Evolutionary conservation across 2,888 invertebrate genomes (phyloP).

Genomic region (Eupithecia subfuscata): DNA sequence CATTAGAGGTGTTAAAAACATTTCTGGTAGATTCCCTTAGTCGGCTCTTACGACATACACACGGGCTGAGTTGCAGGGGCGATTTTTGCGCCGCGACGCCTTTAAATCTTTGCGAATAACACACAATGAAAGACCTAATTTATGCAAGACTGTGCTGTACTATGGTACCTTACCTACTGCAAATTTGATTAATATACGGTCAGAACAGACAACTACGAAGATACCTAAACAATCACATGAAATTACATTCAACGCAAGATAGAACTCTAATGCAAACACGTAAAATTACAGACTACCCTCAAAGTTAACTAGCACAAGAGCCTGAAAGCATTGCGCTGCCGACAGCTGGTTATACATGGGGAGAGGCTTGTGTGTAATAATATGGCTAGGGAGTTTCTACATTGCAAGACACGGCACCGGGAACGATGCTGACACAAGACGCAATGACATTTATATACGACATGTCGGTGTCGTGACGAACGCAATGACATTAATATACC

Average conservation of each 20-base stretch:
- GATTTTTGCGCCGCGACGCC: not conserved
- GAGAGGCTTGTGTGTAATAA: not conserved
- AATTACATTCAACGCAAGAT: not conserved
- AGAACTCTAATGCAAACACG: not conserved
- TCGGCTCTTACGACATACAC: no score
- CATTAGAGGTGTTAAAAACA: no score
- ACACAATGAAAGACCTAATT: not conserved
- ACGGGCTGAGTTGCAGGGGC: no score
- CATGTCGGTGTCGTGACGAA: not conserved
- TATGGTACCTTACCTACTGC: not conserved
- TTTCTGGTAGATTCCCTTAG: no score
- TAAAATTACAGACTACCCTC: constrained; percentile 10
- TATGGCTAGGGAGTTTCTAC: not conserved
- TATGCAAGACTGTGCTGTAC: not conserved
- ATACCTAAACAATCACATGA: not conserved
- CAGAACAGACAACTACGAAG: not conserved
- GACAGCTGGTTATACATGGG: not conserved
- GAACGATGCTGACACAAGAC: not conserved
- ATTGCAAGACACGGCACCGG: not conserved
- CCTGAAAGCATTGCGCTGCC: constrained; percentile 6
- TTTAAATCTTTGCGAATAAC: no score
- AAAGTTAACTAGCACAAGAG: constrained; percentile 14
- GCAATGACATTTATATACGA: not conserved
- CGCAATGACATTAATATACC: not conserved
- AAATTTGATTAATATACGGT: not conserved